phyloP scores from a whole-genome alignment of 2,113 vertebrate genomes.

The Raja brachyura region DNA sequence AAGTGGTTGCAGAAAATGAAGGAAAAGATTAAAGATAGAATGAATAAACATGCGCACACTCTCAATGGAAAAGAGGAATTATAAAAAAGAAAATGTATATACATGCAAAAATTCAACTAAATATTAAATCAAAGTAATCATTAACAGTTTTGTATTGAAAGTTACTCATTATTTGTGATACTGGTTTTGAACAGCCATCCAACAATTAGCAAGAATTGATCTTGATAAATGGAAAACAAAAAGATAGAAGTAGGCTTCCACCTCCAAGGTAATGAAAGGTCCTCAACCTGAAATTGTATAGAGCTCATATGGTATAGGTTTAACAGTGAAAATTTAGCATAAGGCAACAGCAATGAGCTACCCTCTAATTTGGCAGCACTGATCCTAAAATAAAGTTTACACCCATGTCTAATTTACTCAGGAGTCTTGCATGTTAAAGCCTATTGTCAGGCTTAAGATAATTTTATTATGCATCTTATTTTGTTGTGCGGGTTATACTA shows the following conservation, averaged over 20 bases:
- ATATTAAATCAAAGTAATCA: neutral
- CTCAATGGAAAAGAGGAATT: neutral
- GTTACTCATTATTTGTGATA: neutral
- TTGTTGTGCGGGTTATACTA: neutral
- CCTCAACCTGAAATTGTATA: too few species aligned
- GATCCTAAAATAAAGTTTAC: neutral
- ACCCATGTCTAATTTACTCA: neutral
- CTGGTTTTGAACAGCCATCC: neutral
- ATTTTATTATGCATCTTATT: neutral
- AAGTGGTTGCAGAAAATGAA: slow-evolving; percentile 45
- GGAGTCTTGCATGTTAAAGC: neutral
- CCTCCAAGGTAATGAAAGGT: neutral
- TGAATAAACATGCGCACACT: neutral
- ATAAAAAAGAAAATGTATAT: neutral
- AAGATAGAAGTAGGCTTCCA: neutral
- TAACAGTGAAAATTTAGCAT: neutral
- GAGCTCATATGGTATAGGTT: too few species aligned
- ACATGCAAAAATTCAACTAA: neutral
- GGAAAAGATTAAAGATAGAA: slow-evolving; percentile 45
- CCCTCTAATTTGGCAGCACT: neutral
- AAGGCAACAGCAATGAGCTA: neutral
- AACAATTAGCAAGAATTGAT: neutral
- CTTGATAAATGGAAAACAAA: neutral
- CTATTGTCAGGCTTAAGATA: neutral
- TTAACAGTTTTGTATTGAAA: neutral